phyloP scores from a whole-genome alignment of 2,113 vertebrate species.

The Platysteira castanea region DNA sequence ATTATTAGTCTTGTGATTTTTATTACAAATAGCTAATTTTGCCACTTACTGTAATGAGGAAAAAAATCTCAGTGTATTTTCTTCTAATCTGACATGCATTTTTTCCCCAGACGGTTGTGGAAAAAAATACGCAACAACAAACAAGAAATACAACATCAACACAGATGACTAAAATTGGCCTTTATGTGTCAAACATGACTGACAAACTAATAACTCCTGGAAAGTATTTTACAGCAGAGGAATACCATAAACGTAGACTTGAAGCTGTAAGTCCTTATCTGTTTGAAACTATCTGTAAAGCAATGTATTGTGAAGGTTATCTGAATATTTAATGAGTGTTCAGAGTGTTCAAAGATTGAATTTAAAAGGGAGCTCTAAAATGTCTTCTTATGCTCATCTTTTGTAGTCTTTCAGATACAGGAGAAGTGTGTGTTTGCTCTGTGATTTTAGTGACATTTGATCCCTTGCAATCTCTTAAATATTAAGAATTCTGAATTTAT shows the following conservation, averaged over 20 bases:
- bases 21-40: background rate
- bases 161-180: slow-evolving; percentile 88
- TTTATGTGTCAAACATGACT: slow-evolving; percentile 80
- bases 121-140: slow-evolving; percentile 77
- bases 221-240: slow-evolving; percentile 79
- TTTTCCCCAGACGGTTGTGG: slow-evolving; percentile 74
- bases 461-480: background rate
- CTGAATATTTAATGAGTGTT: background rate
- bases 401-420: background rate
- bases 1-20: background rate
- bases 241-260: slow-evolving; percentile 76
- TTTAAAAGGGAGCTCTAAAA: background rate
- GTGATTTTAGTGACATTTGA: background rate
- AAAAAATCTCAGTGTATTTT: background rate
- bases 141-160: slow-evolving; percentile 78
- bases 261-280: slow-evolving; percentile 78
- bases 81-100: background rate
- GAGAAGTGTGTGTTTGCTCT: accelerated
- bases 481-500: background rate
- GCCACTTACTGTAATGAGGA: background rate
- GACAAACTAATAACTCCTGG: slow-evolving; percentile 82
- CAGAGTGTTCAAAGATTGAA: background rate
- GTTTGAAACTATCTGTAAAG: background rate
- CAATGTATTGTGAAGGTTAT: background rate
- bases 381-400: background rate